Conservation (phyloP, 1,140 invertebrate species). For the Drosophila pectinifera region DNA sequence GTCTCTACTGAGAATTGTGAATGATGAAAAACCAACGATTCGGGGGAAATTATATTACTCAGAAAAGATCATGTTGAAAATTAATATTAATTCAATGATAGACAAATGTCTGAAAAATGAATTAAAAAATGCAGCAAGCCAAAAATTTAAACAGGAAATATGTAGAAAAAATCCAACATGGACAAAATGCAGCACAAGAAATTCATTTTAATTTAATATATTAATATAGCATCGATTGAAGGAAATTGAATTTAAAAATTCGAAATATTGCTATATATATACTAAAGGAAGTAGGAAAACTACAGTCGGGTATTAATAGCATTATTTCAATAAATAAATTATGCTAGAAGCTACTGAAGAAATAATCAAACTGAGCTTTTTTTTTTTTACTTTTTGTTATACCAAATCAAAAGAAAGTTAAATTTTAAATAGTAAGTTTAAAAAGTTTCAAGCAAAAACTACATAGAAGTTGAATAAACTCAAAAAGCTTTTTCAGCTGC, state of each 20-base stretch:
- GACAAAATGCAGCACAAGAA: neutral
- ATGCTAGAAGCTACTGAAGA: neutral
- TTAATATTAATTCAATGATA: neutral
- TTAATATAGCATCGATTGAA: neutral
- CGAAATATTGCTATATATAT: neutral
- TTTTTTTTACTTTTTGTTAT: no score
- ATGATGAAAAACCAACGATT: no score
- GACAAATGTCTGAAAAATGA: no score
- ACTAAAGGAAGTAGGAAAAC: no score
- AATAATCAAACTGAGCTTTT: neutral
- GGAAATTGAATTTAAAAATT: neutral
- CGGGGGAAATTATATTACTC: no score
- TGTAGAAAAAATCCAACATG: neutral
- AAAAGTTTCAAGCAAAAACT: neutral
- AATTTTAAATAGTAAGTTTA: no score
- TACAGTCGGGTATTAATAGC: no score
- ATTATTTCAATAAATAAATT: slow-evolving; percentile 3
- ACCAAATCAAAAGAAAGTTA: no score
- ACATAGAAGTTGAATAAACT: neutral
- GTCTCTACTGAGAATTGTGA: no score
- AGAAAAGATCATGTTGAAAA: neutral
- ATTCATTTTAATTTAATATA: neutral
- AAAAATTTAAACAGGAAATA: no score
- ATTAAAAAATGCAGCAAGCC: no score
- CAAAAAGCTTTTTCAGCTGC: neutral